Percentiles rank a stretch among this genome's conserved stretches.
Conservation (phyloP, 2,113 vertebrate genomes). For the Axis porcinus region DNA sequence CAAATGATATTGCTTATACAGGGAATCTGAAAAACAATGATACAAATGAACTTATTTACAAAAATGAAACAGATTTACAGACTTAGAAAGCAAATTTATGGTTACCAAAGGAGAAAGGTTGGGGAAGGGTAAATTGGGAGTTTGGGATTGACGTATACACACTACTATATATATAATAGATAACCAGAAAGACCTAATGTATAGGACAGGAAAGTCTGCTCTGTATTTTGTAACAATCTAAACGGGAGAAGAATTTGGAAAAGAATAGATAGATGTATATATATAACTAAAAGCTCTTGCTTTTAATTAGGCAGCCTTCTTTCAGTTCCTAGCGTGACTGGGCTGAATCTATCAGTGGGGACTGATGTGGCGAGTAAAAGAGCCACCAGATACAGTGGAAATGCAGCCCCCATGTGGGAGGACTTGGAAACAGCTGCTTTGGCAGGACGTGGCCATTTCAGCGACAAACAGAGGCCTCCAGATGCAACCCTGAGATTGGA, state of each 20-base stretch:
- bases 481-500: background rate
- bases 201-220: background rate
- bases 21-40: background rate
- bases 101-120: background rate
- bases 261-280: background rate
- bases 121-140: background rate
- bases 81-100: background rate
- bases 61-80: background rate
- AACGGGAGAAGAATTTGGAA: background rate
- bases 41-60: background rate
- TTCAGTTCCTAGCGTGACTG: slow-evolving; percentile 55
- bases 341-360: slow-evolving; percentile 33
- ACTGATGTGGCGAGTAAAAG: background rate
- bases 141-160: background rate
- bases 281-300: background rate
- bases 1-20: background rate
- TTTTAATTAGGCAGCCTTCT: slow-evolving; percentile 66
- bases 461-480: background rate
- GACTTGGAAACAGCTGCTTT: background rate
- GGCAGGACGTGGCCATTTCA: background rate
- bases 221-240: background rate
- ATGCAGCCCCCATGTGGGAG: slow-evolving; percentile 35
- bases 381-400: slow-evolving; percentile 6
- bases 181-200: background rate
- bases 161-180: background rate